Evolutionary conservation across 2,888 invertebrate genomes (phyloP), one percentile per base, ranked within the genome.

Genomic region (Aricia artaxerxes): DNA sequence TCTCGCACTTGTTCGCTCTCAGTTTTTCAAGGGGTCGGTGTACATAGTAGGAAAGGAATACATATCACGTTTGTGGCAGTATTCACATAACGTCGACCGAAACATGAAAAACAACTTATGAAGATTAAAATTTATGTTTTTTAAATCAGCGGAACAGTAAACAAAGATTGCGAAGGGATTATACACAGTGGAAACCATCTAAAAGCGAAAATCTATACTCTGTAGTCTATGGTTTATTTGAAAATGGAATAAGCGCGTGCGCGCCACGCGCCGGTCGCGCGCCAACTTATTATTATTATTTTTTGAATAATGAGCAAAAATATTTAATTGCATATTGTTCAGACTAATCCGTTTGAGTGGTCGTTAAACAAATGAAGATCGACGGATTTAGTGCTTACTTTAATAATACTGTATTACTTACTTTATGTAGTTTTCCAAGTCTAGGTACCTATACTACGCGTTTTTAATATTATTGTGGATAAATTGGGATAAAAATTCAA

Each of bases 261-360:
- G 83, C 80, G 82, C 24, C 81, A 81, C 81, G 78, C 84, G 83
- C 16, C 83, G 82, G 76, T 78, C 84, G 81, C 85, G 83, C 84
- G 85, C 80, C 84, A 77, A 80, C 78, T 53, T 72, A 78, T 84
- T 85, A 82, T 85, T 84, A 85, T 82, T 86, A 85, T 87, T 88
- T 82, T 81, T 82, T 83, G 80, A 81, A 82, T 85, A 90, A 91
- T 87, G 88, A 89, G 88, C 86, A 88, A 90, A 89, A 91, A 90
- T 88, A 84, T 87, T 86, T 92, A 92, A 92, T 92, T 91, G 90
- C 89, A 85, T 83, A 83, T 85, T 85, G 85, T 87, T 88, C 86
- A 44, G 13, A 0, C 35, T 76, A 73, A 78, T 75, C 73, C 49
- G 40, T 24, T 53, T 4, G 53, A 57, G 77, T 77, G 73, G 73